Evolutionary conservation across 2,888 invertebrate species (phyloP).

Genomic region (Phalangium opilio): DNA sequence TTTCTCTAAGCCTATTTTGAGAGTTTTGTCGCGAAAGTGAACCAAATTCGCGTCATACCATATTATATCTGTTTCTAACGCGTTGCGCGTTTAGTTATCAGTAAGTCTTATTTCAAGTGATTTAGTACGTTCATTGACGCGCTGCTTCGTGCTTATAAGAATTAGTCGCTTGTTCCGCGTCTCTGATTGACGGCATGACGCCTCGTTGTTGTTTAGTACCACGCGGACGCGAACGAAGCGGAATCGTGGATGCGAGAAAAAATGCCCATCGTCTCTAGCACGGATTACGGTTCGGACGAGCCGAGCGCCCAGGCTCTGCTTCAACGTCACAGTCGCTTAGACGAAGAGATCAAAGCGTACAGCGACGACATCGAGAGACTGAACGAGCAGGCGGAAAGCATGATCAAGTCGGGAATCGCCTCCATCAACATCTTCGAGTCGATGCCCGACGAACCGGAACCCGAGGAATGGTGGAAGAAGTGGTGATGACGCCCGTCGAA

Average conservation of each 20-base stretch:
- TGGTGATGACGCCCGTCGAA: slow-evolving; percentile 65
- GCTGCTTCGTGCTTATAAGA: too few species aligned
- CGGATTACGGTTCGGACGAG: slow-evolving; percentile 83
- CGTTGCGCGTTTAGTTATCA: too few species aligned
- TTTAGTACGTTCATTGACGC: too few species aligned
- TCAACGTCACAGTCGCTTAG: slow-evolving; percentile 67
- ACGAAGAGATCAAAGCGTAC: slow-evolving; percentile 78
- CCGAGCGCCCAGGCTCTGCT: slow-evolving; percentile 64
- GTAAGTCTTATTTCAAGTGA: too few species aligned
- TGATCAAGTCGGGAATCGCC: slow-evolving; percentile 59
- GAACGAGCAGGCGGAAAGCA: slow-evolving; percentile 57
- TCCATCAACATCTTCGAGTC: slow-evolving; percentile 36
- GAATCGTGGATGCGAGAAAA: slow-evolving; percentile 97
- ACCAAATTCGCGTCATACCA: too few species aligned
- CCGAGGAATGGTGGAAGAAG: slow-evolving; percentile 57
- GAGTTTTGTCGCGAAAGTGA: too few species aligned
- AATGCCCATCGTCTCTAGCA: slow-evolving; percentile 71
- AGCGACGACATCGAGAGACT: slow-evolving; percentile 67
- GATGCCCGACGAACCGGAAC: slow-evolving; percentile 19
- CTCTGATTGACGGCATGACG: too few species aligned
- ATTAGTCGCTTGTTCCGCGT: too few species aligned
- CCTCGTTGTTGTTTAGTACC: slow-evolving; percentile 59
- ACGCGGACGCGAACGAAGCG: slow-evolving; percentile 92
- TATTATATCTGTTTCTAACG: too few species aligned
- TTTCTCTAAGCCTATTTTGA: too few species aligned